Evolutionary conservation across 2,888 invertebrate species (phyloP).

Genomic region (Catocala nupta): DNA sequence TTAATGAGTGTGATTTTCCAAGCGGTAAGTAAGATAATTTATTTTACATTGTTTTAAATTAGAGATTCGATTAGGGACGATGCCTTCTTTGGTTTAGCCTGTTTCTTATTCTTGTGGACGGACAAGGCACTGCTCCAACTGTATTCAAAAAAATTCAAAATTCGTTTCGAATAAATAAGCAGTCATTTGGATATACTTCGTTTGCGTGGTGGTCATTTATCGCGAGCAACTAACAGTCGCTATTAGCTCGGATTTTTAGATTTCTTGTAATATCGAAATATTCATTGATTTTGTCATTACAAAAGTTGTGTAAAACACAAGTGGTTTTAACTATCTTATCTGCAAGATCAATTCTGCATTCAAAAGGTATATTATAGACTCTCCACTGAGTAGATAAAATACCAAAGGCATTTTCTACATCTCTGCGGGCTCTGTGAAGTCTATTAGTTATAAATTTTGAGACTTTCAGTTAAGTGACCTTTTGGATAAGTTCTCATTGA

Average conservation of each 20-base stretch:
- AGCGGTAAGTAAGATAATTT: slow-evolving; percentile 5
- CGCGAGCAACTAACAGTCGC: not conserved
- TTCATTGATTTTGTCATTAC: not conserved
- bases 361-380: slow-evolving; percentile 20
- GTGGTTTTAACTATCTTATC: slow-evolving; percentile 16
- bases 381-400: slow-evolving; percentile 17
- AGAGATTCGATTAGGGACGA: not conserved
- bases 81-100: slow-evolving; percentile 7
- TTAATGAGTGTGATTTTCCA: slow-evolving; percentile 16
- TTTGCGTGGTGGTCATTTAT: not conserved
- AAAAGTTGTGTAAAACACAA: slow-evolving; percentile 20
- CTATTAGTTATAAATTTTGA: slow-evolving; percentile 26
- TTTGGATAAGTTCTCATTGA: slow-evolving; percentile 28
- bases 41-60: slow-evolving; percentile 55
- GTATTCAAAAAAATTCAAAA: slow-evolving; percentile 25
- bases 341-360: slow-evolving; percentile 19
- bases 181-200: slow-evolving; percentile 6
- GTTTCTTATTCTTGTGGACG: slow-evolving; percentile 11
- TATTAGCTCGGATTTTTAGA: not conserved
- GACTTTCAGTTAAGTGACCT: slow-evolving; percentile 8
- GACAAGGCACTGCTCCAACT: slow-evolving; percentile 17
- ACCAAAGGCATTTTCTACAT: slow-evolving; percentile 24
- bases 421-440: slow-evolving; percentile 22
- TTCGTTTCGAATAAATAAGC: slow-evolving; percentile 21
- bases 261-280: not conserved